A percentile compares a stretch with the other conserved stretches of the same genome.
These are phyloP conservation scores for Linnaemya vulpina DNA, from an alignment of 2,888 invertebrate genomes.

Conservation along the genomic window DNA sequence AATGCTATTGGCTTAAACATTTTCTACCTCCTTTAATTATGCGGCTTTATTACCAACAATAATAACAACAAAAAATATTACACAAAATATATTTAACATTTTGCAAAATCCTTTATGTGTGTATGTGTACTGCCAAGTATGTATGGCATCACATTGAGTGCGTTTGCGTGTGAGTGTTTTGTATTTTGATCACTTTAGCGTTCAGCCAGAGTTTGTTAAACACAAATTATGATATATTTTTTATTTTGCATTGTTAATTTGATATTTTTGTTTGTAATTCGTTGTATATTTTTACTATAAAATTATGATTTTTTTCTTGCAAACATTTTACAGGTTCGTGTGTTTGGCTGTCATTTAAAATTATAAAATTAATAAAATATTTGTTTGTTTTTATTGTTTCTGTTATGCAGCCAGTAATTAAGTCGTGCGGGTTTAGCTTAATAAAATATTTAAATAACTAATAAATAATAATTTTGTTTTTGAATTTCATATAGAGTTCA, in stretches of 20 bases:
- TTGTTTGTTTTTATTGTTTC: conserved; percentile 56
- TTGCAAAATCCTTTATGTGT: neutral
- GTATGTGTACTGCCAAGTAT: neutral
- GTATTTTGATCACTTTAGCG: conserved; percentile 46
- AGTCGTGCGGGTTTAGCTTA: conserved; percentile 71
- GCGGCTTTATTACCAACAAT: conserved; percentile 77
- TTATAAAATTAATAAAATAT: conserved; percentile 69
- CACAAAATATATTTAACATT: neutral
- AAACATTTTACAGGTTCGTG: conserved; percentile 1
- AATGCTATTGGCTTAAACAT: conserved; percentile 83
- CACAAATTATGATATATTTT: conserved; percentile 35
- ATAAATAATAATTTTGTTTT: conserved; percentile 68
- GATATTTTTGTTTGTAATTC: neutral
- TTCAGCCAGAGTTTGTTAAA: conserved; percentile 57
- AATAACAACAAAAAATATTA: conserved; percentile 33
- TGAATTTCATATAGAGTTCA: conserved; percentile 38
- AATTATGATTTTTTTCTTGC: conserved; percentile 29
- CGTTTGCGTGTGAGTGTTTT: conserved; percentile 28
- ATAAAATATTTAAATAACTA: conserved; percentile 72
- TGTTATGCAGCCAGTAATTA: conserved; percentile 66
- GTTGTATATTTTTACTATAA: conserved; percentile 13
- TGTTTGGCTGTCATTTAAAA: conserved; percentile 56
- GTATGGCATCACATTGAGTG: conserved; percentile 1
- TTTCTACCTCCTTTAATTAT: conserved; percentile 81
- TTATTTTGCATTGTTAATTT: conserved; percentile 27